phyloP scores from a whole-genome alignment of 2,888 invertebrate species.

The Drosophila suboccidentalis region DNA sequence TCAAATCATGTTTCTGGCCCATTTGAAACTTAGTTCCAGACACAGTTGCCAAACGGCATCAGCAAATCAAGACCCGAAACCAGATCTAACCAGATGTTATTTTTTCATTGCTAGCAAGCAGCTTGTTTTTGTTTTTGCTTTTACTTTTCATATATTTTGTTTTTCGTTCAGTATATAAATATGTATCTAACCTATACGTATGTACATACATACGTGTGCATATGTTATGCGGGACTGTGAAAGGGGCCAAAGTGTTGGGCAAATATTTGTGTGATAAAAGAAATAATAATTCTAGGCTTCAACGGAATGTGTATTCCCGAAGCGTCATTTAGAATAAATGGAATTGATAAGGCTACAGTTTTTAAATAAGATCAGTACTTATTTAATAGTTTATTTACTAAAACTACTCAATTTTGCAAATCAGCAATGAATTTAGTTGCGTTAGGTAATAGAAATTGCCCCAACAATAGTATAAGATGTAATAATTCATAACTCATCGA shows the following conservation, averaged over 20 bases:
- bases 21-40: conserved; percentile 2
- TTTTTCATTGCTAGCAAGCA: conserved; percentile 8
- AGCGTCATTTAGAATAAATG: conserved; percentile 23
- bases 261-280: conserved; percentile 42
- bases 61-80: conserved; percentile 33
- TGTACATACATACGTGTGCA: conserved; percentile 1
- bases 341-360: conserved; percentile 22
- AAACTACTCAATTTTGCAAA: background rate
- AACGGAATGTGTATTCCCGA: conserved; percentile 10
- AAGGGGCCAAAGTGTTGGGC: conserved; percentile 23
- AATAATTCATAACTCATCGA: background rate
- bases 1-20: background rate
- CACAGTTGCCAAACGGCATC: conserved; percentile 17
- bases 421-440: conserved; percentile 5
- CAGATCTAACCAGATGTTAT: conserved; percentile 37
- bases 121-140: conserved; percentile 33
- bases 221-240: conserved; percentile 10
- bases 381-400: background rate
- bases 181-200: conserved; percentile 13
- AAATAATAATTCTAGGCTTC: conserved; percentile 21
- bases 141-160: conserved; percentile 27
- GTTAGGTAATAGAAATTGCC: background rate
- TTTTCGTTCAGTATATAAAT: conserved; percentile 14
- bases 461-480: background rate
- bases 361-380: conserved; percentile 17